These are phyloP conservation scores for Madoqua kirkii DNA, from an alignment of 2,113 vertebrate genomes.

Conservation along the genomic window DNA sequence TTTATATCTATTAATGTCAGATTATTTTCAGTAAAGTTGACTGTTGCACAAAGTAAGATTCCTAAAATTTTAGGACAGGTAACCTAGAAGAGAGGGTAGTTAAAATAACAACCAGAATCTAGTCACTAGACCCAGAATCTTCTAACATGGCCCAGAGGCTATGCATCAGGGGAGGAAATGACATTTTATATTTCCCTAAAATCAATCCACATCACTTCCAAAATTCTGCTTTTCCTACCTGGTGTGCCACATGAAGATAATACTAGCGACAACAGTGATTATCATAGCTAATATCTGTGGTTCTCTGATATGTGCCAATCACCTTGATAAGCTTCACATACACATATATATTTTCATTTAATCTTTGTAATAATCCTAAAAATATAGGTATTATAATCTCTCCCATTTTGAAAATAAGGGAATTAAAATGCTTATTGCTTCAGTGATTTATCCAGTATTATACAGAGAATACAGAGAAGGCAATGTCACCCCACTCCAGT, in stretches of 20 bases:
- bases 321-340: background rate
- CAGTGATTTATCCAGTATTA: background rate
- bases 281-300: background rate
- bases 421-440: background rate
- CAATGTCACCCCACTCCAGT: background rate
- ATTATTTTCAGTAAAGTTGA: background rate
- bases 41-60: background rate
- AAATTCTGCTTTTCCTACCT: background rate
- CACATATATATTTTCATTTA: background rate
- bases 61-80: background rate
- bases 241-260: background rate
- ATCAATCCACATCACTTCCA: background rate
- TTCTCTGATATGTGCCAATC: background rate
- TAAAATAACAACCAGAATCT: background rate
- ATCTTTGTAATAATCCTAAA: background rate
- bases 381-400: background rate
- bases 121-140: background rate
- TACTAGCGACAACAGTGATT: background rate
- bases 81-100: background rate
- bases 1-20: background rate
- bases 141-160: background rate
- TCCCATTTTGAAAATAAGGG: background rate
- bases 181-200: background rate
- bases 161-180: background rate
- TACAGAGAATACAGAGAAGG: background rate